Evolutionary conservation across 2,113 vertebrate species (phyloP).

Genomic region (Passer montanus): DNA sequence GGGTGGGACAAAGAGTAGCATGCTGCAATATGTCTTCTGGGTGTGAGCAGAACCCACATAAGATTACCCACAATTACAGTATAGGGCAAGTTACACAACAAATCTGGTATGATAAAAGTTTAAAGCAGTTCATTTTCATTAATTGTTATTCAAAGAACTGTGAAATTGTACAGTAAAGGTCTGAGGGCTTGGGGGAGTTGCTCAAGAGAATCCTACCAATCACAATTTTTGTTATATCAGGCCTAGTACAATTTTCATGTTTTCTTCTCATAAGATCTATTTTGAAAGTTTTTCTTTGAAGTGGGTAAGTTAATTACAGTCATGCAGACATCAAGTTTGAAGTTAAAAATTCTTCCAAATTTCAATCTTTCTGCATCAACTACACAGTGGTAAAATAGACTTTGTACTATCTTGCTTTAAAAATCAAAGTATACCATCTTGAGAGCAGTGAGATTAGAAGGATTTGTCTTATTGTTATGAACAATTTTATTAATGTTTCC

Average conservation of each 20-base stretch:
- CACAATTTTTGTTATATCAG: not conserved
- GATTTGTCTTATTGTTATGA: not conserved
- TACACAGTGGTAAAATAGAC: not conserved
- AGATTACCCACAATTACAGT: not conserved
- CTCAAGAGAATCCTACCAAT: not conserved
- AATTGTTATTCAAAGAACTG: slow-evolving; percentile 33
- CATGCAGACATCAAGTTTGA: not conserved
- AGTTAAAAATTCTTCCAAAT: not conserved
- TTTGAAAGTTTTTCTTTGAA: not conserved
- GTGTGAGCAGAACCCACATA: not conserved
- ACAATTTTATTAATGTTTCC: not conserved
- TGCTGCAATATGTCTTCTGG: not conserved
- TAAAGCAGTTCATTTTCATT: slow-evolving; percentile 41
- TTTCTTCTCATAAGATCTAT: not conserved
- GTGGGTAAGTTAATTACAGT: not conserved
- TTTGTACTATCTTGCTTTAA: not conserved
- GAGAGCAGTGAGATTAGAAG: not conserved
- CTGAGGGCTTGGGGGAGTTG: not conserved
- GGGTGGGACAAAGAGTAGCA: not conserved
- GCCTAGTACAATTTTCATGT: not conserved
- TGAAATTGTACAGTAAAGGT: not conserved
- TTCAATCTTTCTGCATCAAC: not conserved
- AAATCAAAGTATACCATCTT: not conserved
- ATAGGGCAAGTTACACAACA: not conserved
- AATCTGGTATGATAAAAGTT: not conserved